Percentiles rank a stretch among this genome's conserved stretches.
Conservation (phyloP, 2,113 vertebrate species). For the Monarcha castaneiventris region DNA sequence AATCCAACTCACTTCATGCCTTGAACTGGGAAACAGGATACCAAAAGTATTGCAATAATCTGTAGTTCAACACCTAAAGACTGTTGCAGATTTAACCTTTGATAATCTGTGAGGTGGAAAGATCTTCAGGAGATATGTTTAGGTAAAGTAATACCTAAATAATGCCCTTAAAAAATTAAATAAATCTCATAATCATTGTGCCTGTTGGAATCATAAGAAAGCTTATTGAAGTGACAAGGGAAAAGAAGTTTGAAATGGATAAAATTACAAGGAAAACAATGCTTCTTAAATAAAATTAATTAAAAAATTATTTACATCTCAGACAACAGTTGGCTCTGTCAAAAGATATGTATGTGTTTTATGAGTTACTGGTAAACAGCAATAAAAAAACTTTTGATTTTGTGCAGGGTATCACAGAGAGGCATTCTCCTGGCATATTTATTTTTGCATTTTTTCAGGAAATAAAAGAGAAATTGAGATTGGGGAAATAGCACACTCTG, state of each 20-base stretch:
- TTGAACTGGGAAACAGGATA: neutral
- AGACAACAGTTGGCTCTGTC: neutral
- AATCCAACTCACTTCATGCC: neutral
- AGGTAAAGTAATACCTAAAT: neutral
- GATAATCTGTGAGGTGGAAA: neutral
- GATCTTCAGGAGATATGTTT: neutral
- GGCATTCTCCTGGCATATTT: constrained; percentile 23
- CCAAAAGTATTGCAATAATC: neutral
- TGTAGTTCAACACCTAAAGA: neutral
- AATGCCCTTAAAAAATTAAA: neutral
- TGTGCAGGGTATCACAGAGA: neutral
- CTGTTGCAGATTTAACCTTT: neutral
- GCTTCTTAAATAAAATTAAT: neutral
- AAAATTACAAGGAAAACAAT: neutral
- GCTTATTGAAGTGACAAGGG: neutral
- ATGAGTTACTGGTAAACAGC: neutral
- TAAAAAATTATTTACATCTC: neutral
- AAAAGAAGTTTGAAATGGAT: neutral
- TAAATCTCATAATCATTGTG: neutral
- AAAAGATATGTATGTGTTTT: neutral
- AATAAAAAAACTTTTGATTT: neutral
- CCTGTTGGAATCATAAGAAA: neutral
- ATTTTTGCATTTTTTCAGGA: constrained; percentile 3
- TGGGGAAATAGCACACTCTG: constrained; percentile 19
- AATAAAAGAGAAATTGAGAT: neutral